Conservation (phyloP, 1,140 invertebrate species). For the Brachionus sp. region DNA sequence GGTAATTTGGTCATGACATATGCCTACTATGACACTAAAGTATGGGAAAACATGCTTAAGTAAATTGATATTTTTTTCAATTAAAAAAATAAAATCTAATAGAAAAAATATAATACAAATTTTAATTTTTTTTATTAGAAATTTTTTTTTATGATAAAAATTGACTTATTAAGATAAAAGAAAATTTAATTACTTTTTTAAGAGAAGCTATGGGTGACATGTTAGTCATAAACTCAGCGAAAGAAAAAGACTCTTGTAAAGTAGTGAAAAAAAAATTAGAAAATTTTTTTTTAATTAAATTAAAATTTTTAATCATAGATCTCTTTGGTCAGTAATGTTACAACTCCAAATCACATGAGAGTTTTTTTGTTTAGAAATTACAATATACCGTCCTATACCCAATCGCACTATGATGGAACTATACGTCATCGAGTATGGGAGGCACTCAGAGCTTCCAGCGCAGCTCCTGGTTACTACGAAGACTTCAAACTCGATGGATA, state of each 20-base stretch:
- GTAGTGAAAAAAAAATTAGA: conserved; percentile 55
- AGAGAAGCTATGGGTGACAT: conserved; percentile 43
- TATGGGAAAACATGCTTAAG: conserved; percentile 78
- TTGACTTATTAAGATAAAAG: no score
- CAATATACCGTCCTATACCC: conserved; percentile 69
- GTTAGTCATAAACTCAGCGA: conserved; percentile 36
- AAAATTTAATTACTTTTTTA: no score
- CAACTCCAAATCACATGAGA: conserved; percentile 38
- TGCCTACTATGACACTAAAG: conserved; percentile 80
- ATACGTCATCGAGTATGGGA: conserved; percentile 75
- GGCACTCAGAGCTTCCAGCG: conserved; percentile 80
- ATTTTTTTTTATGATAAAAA: no score
- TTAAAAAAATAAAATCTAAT: background rate
- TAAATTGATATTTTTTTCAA: conserved; percentile 41
- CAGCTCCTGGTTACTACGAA: conserved; percentile 86
- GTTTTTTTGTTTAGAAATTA: conserved; percentile 83
- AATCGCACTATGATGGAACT: conserved; percentile 75
- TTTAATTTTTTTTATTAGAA: no score
- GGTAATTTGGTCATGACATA: conserved; percentile 77
- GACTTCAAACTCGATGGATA: conserved; percentile 73
- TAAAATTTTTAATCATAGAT: conserved; percentile 44
- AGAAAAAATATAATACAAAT: no score
- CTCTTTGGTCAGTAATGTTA: conserved; percentile 44
- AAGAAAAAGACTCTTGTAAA: conserved; percentile 65
- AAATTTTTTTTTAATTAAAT: background rate